phyloP scores from a whole-genome alignment of 2,888 invertebrate species.

The Eristalis tenax region DNA sequence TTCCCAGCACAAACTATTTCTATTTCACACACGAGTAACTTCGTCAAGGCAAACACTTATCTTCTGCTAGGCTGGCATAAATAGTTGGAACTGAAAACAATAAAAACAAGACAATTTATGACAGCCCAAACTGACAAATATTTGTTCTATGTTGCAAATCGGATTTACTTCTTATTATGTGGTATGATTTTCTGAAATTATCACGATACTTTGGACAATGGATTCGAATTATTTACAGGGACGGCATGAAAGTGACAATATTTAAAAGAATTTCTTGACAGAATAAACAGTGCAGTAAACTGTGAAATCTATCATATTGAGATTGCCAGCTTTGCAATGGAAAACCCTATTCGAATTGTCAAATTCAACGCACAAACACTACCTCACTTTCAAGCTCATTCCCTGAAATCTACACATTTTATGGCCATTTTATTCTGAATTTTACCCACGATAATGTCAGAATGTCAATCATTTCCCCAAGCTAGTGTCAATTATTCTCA shows the following conservation, averaged over 20 bases:
- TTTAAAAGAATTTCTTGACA: neutral
- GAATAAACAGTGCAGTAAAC: neutral
- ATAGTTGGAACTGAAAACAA: neutral
- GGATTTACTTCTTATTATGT: neutral
- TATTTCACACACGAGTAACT: neutral
- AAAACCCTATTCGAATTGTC: too few species aligned
- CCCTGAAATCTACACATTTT: neutral
- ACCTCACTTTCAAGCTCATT: too few species aligned
- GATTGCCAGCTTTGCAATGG: too few species aligned
- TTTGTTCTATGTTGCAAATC: neutral
- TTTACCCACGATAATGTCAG: neutral
- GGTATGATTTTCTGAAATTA: neutral
- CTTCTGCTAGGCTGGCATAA: conserved; percentile 51
- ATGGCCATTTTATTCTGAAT: neutral
- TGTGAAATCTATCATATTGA: neutral
- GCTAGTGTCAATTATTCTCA: neutral
- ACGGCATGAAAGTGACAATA: neutral
- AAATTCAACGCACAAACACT: too few species aligned
- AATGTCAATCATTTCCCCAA: neutral
- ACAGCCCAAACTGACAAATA: neutral
- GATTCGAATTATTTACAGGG: neutral
- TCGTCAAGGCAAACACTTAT: conserved; percentile 26
- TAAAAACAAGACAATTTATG: neutral
- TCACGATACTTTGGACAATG: neutral
- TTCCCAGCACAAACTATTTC: conserved; percentile 2